Base-by-base conservation (phyloP, 2,797 vertebrate genomes). In the Melanotaenia boesemani region DNA sequence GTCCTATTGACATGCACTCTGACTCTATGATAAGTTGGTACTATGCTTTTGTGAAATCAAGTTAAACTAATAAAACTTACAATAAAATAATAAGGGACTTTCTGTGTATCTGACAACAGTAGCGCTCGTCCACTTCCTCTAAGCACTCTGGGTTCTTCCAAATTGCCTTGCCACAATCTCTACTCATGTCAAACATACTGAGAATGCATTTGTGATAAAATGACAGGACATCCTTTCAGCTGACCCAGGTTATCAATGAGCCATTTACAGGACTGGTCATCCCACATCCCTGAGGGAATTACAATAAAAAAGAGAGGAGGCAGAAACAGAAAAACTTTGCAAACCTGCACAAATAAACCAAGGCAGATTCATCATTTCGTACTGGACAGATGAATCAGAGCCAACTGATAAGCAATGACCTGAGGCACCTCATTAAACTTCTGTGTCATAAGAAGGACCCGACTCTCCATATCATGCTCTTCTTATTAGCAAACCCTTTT, bases 151-250 rank as follows among this genome's bases (percentile, higher is more conserved):
- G 86, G 83, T 90, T 91, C 89, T 91, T 91, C 90, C 91, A 84
- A 84, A 88, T 75, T 74, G 81, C 80, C 80, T 62, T 82, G 90
- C 90, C 89, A 83, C 83, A 79, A 79, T 79, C 82, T 36, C 74
- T 2, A 32, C 74, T 66, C 87, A 88, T 85, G 88, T 80, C 76
- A 59, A 70, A 79, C 74, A 79, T 82, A 91, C 91, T 91, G 88
- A 93, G 89, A 76, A 77, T 5, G 77, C 68, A 58, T 90, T 91
- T 92, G 85, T 91, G 87, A 82, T 74, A 85, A 64, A 92, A 89
- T 80, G 84, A 93, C 90, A 93, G 92, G 89, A 91, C 82, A 80
- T 90, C 90, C 89, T 92, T 88, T 91, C 89, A 86, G 91, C 78
- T 71, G 82, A 88, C 85, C 86, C 72, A 63, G 81, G 81, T 88